These are phyloP conservation scores for Acanthurus lineatus DNA, from an alignment of 2,797 vertebrate genomes.

Conservation along the genomic window DNA sequence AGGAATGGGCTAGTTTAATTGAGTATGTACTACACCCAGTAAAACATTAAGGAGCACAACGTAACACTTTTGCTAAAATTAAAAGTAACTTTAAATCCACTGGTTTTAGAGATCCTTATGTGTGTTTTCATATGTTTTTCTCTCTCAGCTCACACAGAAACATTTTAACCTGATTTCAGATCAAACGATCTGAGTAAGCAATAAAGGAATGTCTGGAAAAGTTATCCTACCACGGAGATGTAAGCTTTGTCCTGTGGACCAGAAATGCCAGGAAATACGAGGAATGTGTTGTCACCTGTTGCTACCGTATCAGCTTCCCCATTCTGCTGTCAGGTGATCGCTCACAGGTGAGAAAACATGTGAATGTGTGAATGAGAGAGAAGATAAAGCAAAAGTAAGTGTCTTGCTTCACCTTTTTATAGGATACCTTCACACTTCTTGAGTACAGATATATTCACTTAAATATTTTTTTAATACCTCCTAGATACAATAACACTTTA, in stretches of 20 bases:
- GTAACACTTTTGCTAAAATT: neutral
- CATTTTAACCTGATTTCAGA: conserved; percentile 14
- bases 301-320: conserved; percentile 37
- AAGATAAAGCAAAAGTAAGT: neutral
- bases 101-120: neutral
- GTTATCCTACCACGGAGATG: conserved; percentile 13
- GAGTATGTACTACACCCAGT: neutral
- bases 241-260: conserved; percentile 43
- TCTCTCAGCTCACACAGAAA: neutral
- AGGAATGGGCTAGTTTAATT: neutral
- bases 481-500: neutral
- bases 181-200: conserved; percentile 28
- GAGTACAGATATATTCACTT: neutral
- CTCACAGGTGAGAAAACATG: conserved; percentile 43
- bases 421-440: neutral
- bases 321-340: neutral
- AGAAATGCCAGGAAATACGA: conserved; percentile 46
- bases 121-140: neutral
- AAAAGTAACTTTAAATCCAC: neutral
- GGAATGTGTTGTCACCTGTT: conserved; percentile 52
- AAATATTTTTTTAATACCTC: too few species aligned
- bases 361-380: conserved; percentile 3
- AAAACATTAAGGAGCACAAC: neutral
- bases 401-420: too few species aligned
- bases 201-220: conserved; percentile 28